Evolutionary conservation across 2,888 invertebrate genomes (phyloP).

Genomic region (Hyles lineata): DNA sequence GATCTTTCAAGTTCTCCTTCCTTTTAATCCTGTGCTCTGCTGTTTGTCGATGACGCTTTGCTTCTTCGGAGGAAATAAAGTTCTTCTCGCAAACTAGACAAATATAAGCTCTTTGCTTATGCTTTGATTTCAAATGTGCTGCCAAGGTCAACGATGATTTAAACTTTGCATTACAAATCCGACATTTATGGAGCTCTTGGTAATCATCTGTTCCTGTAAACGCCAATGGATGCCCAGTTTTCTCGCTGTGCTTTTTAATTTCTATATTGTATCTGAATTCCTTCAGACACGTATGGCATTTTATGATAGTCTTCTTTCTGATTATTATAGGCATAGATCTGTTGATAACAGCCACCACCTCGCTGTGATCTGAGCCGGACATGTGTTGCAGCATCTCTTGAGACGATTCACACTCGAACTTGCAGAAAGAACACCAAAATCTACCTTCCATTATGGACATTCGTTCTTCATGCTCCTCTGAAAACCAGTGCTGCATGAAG

Average conservation of each 20-base stretch:
- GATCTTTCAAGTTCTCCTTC: slow-evolving; percentile 69
- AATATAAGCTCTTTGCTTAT: slow-evolving; percentile 85
- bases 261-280: slow-evolving; percentile 91
- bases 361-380: slow-evolving; percentile 87
- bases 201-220: slow-evolving; percentile 87
- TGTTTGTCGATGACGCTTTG: slow-evolving; percentile 87
- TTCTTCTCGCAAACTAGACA: slow-evolving; percentile 88
- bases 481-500: slow-evolving; percentile 90
- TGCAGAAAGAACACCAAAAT: slow-evolving; percentile 90
- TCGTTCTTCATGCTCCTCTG: slow-evolving; percentile 84
- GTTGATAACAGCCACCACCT: slow-evolving; percentile 90
- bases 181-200: slow-evolving; percentile 87
- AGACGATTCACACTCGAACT: slow-evolving; percentile 87
- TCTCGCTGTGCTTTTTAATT: slow-evolving; percentile 86
- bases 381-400: slow-evolving; percentile 89
- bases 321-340: slow-evolving; percentile 92
- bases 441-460: slow-evolving; percentile 83
- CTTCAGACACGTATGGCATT: slow-evolving; percentile 88
- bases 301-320: slow-evolving; percentile 86
- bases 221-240: slow-evolving; percentile 77
- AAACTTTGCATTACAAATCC: slow-evolving; percentile 84
- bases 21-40: slow-evolving; percentile 87
- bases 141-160: slow-evolving; percentile 87
- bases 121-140: slow-evolving; percentile 86
- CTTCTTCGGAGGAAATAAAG: slow-evolving; percentile 86